A percentile compares a stretch with the other conserved stretches of the same genome.
Conservation (phyloP, 2,888 invertebrate species). For the Rhodophaea formosa region DNA sequence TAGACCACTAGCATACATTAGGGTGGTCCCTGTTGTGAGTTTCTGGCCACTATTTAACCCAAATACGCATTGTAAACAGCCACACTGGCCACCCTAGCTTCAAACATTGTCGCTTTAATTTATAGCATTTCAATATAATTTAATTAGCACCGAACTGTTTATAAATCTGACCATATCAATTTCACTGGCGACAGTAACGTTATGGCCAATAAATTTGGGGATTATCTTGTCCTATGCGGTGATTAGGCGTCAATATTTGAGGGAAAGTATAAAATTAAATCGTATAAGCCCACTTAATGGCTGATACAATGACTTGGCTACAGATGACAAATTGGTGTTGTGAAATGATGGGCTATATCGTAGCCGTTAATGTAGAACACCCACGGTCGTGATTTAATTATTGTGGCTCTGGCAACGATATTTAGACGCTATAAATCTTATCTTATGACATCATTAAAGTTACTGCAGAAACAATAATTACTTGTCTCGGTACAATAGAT, state of each 20-base stretch:
- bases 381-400: slow-evolving; percentile 29
- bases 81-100: slow-evolving; percentile 46
- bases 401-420: not conserved
- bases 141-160: slow-evolving; percentile 71
- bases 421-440: not conserved
- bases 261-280: slow-evolving; percentile 76
- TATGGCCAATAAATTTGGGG: slow-evolving; percentile 75
- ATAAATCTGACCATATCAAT: slow-evolving; percentile 66
- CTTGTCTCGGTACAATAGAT: not conserved
- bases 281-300: slow-evolving; percentile 71
- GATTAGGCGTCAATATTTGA: slow-evolving; percentile 72
- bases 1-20: slow-evolving; percentile 43
- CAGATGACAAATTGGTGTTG: slow-evolving; percentile 53
- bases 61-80: slow-evolving; percentile 61
- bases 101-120: slow-evolving; percentile 59
- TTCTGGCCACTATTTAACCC: slow-evolving; percentile 56
- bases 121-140: slow-evolving; percentile 74
- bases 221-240: slow-evolving; percentile 74
- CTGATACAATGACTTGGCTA: slow-evolving; percentile 51
- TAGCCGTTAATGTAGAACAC: slow-evolving; percentile 25
- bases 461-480: not conserved
- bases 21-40: slow-evolving; percentile 60
- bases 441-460: not conserved
- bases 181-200: slow-evolving; percentile 65
- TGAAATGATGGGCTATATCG: slow-evolving; percentile 37